Base-by-base conservation (phyloP, 2,797 vertebrate species). In the Malacoctenus gilli region DNA sequence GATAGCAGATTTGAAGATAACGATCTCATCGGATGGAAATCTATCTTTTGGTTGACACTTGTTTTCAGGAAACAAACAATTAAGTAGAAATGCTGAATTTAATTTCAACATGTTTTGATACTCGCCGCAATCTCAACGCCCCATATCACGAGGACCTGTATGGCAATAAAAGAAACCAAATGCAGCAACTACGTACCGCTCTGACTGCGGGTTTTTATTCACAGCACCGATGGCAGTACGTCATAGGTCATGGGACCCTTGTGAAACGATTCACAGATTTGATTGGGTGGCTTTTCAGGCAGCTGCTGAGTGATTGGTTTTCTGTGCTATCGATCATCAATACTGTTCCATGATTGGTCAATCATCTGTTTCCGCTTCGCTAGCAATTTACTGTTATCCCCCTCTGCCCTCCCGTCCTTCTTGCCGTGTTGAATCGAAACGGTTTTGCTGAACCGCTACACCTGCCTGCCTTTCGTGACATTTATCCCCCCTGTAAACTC, bases 241-340 rank as follows among this genome's bases (percentile, higher is more conserved):
- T 48, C 57, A 56, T 51, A 28, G 54, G 68, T 89, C 87, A 88
- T 51, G 86, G 71, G 88, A 85, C 54, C 67, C 36, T 36, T 34
- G 21, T 58, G 41, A 10, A 61, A n/a, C 15, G 15, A 13, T 39
- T 14, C 7, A 40, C 13, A 9, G 1, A 68, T 69, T 25, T 64
- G 38, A 88, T 88, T 89, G 84, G 85, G 71, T 25, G 8, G 4
- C 13, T 1, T 52, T 34, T 48, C 40, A 73, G 8, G 9, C n/a
- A 52, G 32, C 37, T 32, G 7, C 2, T 5, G 7, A 21, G 0
- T 8, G 23, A 77, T 87, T 85, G 81, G 77, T 14, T 0, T 1
- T 0, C 1, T 1, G 0, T 4, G 0, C 23, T 36, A n/a, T 71
- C 87, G 31, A 4, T 92, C 72, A 66, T 1, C 0, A 3, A 2